These are phyloP conservation scores for Pogona vitticeps DNA, from an alignment of 2,113 vertebrate species.

Conservation along the genomic window DNA sequence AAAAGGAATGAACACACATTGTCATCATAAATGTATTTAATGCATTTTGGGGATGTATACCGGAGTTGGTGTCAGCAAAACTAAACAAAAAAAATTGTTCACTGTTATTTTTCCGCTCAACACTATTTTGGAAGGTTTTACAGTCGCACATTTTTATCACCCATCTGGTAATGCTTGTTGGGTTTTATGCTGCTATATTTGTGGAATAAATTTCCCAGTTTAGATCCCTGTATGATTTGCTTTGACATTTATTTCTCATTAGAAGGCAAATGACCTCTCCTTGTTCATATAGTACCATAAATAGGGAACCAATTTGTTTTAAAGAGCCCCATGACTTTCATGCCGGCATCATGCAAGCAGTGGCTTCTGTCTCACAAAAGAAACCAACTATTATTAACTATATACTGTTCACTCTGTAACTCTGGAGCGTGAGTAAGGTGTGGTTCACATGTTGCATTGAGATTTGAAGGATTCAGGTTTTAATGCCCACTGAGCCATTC, in stretches of 20 bases:
- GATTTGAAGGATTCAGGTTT: neutral
- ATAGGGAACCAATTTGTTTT: neutral
- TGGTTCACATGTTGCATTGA: neutral
- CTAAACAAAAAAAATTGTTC: neutral
- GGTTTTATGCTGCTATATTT: conserved; percentile 16
- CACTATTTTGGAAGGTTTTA: conserved; percentile 24
- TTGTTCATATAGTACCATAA: neutral
- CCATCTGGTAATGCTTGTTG: conserved; percentile 21
- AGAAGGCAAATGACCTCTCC: neutral
- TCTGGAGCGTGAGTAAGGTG: neutral
- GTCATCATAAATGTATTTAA: neutral
- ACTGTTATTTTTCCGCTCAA: conserved; percentile 11
- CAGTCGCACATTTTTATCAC: conserved; percentile 2
- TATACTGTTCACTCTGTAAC: neutral
- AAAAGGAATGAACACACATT: conserved; percentile 2
- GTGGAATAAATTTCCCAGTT: conserved; percentile 15
- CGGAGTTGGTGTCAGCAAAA: neutral
- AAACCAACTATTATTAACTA: neutral
- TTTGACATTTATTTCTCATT: conserved; percentile 30
- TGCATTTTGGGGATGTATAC: neutral
- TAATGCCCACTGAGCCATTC: neutral
- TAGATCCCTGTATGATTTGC: conserved; percentile 27
- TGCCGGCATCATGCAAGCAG: neutral
- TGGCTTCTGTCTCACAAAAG: neutral
- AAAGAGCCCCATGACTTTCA: neutral